A percentile compares a stretch with the other conserved stretches of the same genome.
phyloP scores from a whole-genome alignment of 2,797 vertebrate species.

The Gadopsis bispinosus region DNA sequence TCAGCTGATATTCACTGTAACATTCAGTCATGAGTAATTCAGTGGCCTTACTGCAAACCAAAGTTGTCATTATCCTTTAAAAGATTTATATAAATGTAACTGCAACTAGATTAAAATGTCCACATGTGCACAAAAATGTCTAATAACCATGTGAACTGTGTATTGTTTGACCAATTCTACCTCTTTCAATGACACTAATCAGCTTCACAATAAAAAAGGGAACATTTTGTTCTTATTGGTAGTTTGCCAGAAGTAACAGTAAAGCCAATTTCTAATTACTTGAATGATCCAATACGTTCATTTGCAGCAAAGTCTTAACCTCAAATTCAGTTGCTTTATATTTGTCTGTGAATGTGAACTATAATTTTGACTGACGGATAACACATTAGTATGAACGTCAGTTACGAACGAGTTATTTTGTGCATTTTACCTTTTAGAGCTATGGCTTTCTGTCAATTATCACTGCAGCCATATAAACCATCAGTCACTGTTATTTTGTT shows the following conservation, averaged over 20 bases:
- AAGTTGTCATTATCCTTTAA: not conserved
- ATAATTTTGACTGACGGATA: not conserved
- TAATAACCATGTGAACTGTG: not conserved
- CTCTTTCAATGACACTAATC: not conserved
- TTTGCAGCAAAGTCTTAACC: not conserved
- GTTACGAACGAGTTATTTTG: not conserved
- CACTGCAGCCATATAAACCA: not conserved
- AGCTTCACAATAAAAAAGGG: not conserved
- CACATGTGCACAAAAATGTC: not conserved
- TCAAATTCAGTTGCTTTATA: not conserved
- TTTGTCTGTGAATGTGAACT: not conserved
- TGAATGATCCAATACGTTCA: conserved; percentile 19
- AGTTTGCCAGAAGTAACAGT: not conserved
- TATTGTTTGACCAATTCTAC: not conserved
- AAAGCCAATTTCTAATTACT: conserved; percentile 2
- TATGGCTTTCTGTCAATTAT: not conserved
- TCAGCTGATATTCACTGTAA: not conserved
- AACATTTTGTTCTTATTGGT: conserved; percentile 6
- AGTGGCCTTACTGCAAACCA: not conserved
- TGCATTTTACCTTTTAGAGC: not conserved
- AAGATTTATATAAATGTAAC: not conserved
- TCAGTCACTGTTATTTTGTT: conserved; percentile 8
- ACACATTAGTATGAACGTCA: not conserved
- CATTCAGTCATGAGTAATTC: not conserved
- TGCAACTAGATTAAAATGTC: not conserved